Evolutionary conservation across 2,113 vertebrate species (phyloP).

Genomic region (Tragulus kanchil): DNA sequence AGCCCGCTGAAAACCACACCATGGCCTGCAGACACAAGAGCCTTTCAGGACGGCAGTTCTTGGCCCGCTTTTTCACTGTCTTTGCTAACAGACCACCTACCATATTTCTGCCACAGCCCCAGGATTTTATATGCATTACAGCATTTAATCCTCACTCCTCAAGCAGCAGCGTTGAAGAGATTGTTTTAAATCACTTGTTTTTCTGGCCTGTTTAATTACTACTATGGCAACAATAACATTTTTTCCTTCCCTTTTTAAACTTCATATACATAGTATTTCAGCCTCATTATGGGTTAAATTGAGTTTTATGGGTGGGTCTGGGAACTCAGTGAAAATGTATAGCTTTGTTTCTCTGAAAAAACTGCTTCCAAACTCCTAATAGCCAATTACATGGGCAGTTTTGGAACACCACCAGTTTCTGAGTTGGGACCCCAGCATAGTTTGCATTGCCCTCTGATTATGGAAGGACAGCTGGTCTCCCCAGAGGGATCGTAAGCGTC

Average conservation of each 20-base stretch:
- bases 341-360: constrained; percentile 56
- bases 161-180: neutral
- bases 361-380: neutral
- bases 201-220: constrained; percentile 66
- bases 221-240: constrained; percentile 27
- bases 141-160: neutral
- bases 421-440: neutral
- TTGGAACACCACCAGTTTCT: neutral
- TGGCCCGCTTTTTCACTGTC: neutral
- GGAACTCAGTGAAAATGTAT: constrained; percentile 48
- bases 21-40: neutral
- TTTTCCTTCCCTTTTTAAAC: neutral
- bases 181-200: constrained; percentile 58
- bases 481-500: neutral
- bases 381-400: neutral
- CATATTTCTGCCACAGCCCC: neutral
- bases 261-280: constrained; percentile 40
- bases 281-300: constrained; percentile 65
- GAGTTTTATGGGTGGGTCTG: constrained; percentile 59
- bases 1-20: neutral
- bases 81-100: neutral
- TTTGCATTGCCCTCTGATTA: neutral
- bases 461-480: neutral
- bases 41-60: neutral
- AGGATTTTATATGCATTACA: neutral